phyloP scores from a whole-genome alignment of 2,113 vertebrate species.

The Pomatostomus ruficeps region DNA sequence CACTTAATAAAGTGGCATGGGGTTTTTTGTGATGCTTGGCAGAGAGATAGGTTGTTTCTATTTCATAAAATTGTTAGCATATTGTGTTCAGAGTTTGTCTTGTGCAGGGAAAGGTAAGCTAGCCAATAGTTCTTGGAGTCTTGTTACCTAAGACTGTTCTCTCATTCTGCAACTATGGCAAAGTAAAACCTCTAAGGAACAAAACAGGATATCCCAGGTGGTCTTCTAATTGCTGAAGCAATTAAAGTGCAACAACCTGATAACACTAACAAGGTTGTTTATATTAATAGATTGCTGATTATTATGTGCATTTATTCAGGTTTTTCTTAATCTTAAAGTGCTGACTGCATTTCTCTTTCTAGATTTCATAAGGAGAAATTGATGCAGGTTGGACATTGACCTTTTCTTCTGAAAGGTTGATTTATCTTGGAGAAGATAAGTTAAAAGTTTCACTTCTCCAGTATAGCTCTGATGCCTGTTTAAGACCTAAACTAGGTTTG shows the following conservation, averaged over 20 bases:
- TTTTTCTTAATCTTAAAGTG: not conserved
- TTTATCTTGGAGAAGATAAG: not conserved
- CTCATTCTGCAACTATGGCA: conserved; percentile 2
- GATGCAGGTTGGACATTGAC: not conserved
- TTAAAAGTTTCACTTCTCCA: not conserved
- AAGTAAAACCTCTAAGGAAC: not conserved
- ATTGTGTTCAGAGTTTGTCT: not conserved
- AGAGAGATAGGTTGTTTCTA: not conserved
- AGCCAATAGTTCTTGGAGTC: not conserved
- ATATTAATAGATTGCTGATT: not conserved
- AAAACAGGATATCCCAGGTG: conserved; percentile 15
- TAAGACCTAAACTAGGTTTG: not conserved
- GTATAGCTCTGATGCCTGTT: not conserved
- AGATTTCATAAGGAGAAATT: not conserved
- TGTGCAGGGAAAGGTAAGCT: not conserved
- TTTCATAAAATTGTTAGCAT: not conserved
- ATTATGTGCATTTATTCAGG: not conserved
- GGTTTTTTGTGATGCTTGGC: not conserved
- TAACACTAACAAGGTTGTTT: not conserved
- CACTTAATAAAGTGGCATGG: not conserved
- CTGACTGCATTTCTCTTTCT: not conserved
- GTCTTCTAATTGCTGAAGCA: conserved; percentile 2
- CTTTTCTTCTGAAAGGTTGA: not conserved
- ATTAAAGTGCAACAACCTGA: not conserved
- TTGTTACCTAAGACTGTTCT: not conserved